Percentiles rank a stretch among this genome's conserved stretches.
Evolutionary conservation across 2,113 vertebrate species (phyloP).

Genomic region (Rhineura floridana): DNA sequence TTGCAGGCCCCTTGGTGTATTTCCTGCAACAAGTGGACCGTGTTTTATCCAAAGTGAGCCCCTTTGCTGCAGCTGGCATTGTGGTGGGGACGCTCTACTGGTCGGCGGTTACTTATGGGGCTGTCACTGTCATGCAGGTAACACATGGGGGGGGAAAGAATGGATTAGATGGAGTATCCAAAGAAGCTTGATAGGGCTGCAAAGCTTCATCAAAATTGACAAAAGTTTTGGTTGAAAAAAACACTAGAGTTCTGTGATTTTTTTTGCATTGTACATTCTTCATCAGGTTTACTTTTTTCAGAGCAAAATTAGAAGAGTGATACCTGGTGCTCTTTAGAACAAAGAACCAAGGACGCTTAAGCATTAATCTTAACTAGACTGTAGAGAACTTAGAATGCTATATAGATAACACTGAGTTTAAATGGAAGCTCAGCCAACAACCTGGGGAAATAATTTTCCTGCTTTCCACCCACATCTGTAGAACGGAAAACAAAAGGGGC

Average conservation of each 20-base stretch:
- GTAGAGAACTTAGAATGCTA: neutral
- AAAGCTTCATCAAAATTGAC: no score
- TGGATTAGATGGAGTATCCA: neutral
- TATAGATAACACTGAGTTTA: neutral
- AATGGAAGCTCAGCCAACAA: neutral
- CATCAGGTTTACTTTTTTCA: neutral
- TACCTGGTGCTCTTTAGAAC: no score
- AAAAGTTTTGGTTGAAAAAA: neutral
- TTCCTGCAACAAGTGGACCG: constrained; percentile 79
- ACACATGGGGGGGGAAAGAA: neutral
- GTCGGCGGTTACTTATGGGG: constrained; percentile 82
- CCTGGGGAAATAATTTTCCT: neutral
- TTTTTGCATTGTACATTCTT: neutral
- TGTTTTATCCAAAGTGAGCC: constrained; percentile 74
- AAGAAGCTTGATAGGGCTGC: neutral
- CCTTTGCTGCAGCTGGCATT: constrained; percentile 76
- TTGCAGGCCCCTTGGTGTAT: constrained; percentile 76
- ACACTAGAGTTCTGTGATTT: no score
- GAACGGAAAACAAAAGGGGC: neutral
- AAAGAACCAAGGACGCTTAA: neutral
- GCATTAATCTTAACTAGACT: neutral
- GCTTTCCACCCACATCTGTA: neutral
- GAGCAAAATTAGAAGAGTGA: neutral
- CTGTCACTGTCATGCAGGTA: constrained; percentile 84
- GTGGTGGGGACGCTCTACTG: constrained; percentile 79